Base-by-base conservation (phyloP, 2,888 invertebrate genomes). In the Cyaniris semiargus region DNA sequence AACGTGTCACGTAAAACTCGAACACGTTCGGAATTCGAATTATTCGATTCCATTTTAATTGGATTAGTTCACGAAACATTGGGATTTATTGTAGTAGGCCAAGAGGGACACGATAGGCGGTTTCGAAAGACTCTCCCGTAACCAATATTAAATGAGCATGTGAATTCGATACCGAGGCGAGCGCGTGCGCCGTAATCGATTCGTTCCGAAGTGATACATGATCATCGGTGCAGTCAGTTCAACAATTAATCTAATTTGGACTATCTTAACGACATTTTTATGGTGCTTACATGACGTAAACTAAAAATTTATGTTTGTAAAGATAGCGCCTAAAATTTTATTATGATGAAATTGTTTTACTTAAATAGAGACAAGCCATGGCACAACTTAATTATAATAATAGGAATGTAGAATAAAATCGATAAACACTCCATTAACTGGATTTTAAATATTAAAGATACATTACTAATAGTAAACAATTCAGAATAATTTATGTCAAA, bases 71-170 rank as follows among this genome's bases (percentile, higher is more conserved):
- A 77, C 44, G 72, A 56, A 72, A 71, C 71, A 77, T 70, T 44
- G 58, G 53, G 87, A 91, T 90, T 90, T 87, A 90, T 88, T 85
- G 85, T 85, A 81, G 89, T 90, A 87, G 87, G 89, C 88, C 86
- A 85, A 85, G 85, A 80, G 83, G 83, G 82, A 80, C 85, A 85
- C 85, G 85, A 87, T 88, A 72, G 72, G 4, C 44, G 72, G 44
- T 21, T 86, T 88, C 83, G 86, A 85, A 85, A 85, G 81, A 85
- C 86, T 84, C 84, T 82, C 81, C 88, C 90, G 85, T 90, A 86
- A 88, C 90, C 85, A 89, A 92, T 88, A 85, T 84, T 88, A 90
- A 92, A 91, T 89, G 88, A 90, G 90, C 88, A 83, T 83, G 81
- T 85, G 86, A 86, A 87, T 89, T 89, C 87, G 85, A 86, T 84